Base-by-base conservation (phyloP, 2,888 invertebrate genomes). In the Chydorus sphaericus region DNA sequence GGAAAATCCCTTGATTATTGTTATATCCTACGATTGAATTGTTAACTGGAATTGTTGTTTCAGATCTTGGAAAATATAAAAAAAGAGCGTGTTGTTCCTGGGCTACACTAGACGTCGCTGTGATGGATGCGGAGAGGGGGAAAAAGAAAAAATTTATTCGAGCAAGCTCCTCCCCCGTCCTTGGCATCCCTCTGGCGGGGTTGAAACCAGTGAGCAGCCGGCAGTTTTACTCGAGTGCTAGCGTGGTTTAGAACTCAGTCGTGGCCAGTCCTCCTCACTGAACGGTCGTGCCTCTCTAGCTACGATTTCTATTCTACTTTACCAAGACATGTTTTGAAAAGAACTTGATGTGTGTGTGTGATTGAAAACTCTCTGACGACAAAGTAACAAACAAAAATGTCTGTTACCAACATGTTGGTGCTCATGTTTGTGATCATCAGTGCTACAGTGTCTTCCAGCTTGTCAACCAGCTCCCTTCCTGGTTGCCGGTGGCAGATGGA, bases 401-500 rank as follows among this genome's bases (percentile, higher is more conserved):
- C 14, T 39, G 39, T 39, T 4, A n/a, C 39, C 10, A 39, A 39
- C 18, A 39, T 39, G 39, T 39, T 39, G n/a, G 16, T 39, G 2
- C 16, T 20, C 14, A 20, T 38, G 16, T 16, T 38, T 39, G n/a
- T 39, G 36, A n/a, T 36, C 10, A n/a, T 16, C 23, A 23, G 18
- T 16, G n/a, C n/a, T n/a, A n/a, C n/a, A n/a, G n/a, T n/a, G n/a
- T n/a, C n/a, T n/a, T n/a, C n/a, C n/a, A n/a, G n/a, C n/a, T 48
- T 20, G 48, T 28, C 48, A 4, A 18, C 18, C 23, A 18, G 11
- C 23, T 20, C 52, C 8, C 28, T 36, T 28, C 23, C 53, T 28
- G 38, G 53, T 26, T 56, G 50, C 49, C 44, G 28, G 26, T 44
- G 44, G 44, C 44, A 44, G 18, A 26, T 29, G 8, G 28, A 36